A percentile compares a stretch with the other conserved stretches of the same genome.
These are phyloP conservation scores for Galagoides demidoff DNA, from an alignment of 2,797 vertebrate species.

Conservation along the genomic window DNA sequence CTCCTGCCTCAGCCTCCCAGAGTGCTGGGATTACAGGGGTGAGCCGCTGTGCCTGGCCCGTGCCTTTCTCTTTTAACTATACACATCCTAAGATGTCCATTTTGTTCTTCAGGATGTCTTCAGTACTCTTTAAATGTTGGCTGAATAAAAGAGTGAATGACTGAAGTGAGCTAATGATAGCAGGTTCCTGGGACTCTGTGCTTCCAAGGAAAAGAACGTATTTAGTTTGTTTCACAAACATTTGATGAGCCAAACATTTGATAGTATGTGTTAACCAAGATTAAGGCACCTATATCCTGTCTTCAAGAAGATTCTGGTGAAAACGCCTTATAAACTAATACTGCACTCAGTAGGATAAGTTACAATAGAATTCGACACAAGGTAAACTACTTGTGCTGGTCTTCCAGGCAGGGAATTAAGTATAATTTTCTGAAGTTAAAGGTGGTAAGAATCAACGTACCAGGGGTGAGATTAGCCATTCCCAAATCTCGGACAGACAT, in stretches of 20 bases:
- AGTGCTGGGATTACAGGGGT: too few species aligned
- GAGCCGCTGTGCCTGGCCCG: too few species aligned
- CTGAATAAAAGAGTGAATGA: background rate
- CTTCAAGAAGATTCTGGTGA: background rate
- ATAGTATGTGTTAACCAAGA: background rate
- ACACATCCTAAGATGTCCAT: background rate
- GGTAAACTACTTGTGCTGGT: background rate
- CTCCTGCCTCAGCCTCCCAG: too few species aligned
- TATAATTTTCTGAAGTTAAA: background rate
- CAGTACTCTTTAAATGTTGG: background rate
- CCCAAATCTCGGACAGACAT: slow-evolving; percentile 15
- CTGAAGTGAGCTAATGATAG: background rate
- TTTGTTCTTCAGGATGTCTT: background rate
- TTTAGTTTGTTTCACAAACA: background rate
- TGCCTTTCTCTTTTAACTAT: background rate
- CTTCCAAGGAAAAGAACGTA: background rate
- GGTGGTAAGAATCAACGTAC: background rate
- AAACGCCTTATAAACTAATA: background rate
- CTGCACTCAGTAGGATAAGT: background rate
- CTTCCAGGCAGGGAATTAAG: background rate
- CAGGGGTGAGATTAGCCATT: background rate
- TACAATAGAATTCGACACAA: background rate
- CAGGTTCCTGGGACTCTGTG: background rate
- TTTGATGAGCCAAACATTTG: background rate
- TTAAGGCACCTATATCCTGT: background rate